These are phyloP conservation scores for Drosophila leontia DNA, from an alignment of 1,140 invertebrate species.

Conservation along the genomic window DNA sequence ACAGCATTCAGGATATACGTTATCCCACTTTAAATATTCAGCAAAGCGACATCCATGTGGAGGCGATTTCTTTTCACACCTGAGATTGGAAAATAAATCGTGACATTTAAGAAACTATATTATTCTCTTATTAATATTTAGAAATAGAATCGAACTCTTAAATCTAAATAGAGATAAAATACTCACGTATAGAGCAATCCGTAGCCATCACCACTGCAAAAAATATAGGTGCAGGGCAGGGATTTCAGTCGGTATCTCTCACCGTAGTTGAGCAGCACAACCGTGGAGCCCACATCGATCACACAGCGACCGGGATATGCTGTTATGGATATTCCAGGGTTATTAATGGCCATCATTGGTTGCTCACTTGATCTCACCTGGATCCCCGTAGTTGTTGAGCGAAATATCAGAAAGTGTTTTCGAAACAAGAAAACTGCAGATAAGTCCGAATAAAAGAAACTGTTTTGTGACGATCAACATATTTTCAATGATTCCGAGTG, in stretches of 20 bases:
- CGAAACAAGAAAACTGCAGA: constrained; percentile 5
- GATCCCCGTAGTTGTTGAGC: constrained; percentile 31
- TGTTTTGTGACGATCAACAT: constrained; percentile 1
- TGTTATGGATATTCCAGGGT: neutral
- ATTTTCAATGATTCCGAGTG: neutral
- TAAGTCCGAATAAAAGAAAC: neutral
- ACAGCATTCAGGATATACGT: constrained; percentile 42
- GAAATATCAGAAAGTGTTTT: constrained; percentile 8
- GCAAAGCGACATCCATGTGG: constrained; percentile 33
- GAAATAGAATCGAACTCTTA: neutral
- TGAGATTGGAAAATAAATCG: neutral
- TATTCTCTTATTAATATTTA: neutral
- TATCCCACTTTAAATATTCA: constrained; percentile 28
- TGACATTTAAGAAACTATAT: neutral
- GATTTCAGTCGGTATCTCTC: constrained; percentile 16
- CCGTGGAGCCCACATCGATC: constrained; percentile 37
- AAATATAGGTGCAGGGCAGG: constrained; percentile 40
- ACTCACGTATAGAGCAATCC: constrained; percentile 52
- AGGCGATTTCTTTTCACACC: constrained; percentile 32
- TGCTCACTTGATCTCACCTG: constrained; percentile 22
- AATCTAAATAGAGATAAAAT: too few relatives aligned
- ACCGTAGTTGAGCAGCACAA: constrained; percentile 25
- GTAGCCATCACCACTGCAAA: constrained; percentile 56
- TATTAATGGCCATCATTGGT: neutral
- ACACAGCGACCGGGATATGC: constrained; percentile 57